Percentiles rank a stretch among this genome's conserved stretches.
Conservation (phyloP, 2,113 vertebrate genomes). For the Emberiza fucata region DNA sequence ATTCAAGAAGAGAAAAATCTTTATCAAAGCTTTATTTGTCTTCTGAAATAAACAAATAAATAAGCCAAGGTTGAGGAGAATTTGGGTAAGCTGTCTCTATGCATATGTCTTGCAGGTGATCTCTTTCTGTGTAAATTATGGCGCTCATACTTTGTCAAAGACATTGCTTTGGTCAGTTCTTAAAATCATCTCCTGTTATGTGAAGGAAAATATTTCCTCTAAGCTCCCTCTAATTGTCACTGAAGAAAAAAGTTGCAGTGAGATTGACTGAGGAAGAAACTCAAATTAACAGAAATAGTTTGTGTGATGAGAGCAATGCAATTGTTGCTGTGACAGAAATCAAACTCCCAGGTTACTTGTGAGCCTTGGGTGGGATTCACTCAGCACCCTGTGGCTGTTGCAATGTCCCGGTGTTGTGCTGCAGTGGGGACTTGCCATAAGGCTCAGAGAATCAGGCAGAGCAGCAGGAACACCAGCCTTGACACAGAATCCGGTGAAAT, state of each 20-base stretch:
- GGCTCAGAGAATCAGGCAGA: not conserved
- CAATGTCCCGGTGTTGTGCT: accelerated
- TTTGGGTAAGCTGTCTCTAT: not conserved
- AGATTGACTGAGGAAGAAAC: not conserved
- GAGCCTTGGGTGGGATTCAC: not conserved
- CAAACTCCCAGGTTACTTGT: accelerated
- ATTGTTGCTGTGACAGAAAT: not conserved
- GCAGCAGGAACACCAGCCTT: not conserved
- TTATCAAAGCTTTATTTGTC: not conserved
- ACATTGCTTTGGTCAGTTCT: not conserved
- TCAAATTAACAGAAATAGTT: not conserved
- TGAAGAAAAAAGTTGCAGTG: not conserved
- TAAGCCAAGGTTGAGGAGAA: not conserved
- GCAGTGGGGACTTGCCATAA: not conserved
- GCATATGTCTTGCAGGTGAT: not conserved
- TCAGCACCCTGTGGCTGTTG: not conserved
- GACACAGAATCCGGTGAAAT: not conserved
- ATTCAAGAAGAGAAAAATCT: not conserved
- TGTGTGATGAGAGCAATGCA: not conserved
- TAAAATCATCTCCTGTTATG: not conserved
- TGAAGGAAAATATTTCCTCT: not conserved
- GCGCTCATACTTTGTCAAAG: not conserved
- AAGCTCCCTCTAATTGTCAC: not conserved
- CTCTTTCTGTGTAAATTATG: not conserved
- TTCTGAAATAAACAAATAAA: not conserved